Conservation (phyloP, 2,888 invertebrate species). For the Sarcophaga variegata region DNA sequence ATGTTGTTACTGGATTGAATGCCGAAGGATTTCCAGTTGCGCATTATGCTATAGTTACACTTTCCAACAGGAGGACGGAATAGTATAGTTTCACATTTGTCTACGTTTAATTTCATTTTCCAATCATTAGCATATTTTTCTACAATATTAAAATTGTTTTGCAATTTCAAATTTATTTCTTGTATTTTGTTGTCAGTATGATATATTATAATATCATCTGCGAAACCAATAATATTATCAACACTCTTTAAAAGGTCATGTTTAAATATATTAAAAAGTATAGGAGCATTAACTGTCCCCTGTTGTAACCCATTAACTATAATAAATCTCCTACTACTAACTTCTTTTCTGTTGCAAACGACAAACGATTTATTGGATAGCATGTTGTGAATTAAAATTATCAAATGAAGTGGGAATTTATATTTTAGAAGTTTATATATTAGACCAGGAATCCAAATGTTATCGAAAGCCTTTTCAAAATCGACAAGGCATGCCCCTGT, state of each 20-base stretch:
- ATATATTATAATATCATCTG: no score
- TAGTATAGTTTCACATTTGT: slow-evolving; percentile 36
- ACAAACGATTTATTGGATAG: slow-evolving; percentile 5
- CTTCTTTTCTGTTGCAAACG: slow-evolving; percentile 7
- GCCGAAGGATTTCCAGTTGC: slow-evolving; percentile 43
- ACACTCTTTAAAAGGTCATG: no score
- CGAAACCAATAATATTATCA: no score
- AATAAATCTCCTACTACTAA: background rate
- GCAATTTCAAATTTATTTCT: no score
- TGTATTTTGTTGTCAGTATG: no score
- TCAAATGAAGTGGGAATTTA: no score
- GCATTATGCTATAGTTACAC: slow-evolving; percentile 24
- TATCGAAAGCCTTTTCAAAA: no score
- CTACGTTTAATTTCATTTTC: slow-evolving; percentile 30
- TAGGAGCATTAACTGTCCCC: slow-evolving; percentile 23
- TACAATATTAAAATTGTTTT: no score
- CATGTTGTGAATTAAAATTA: no score
- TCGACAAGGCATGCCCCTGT: no score
- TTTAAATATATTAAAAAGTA: slow-evolving; percentile 9
- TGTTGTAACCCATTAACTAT: slow-evolving; percentile 27
- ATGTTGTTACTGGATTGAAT: slow-evolving; percentile 13
- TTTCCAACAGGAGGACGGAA: slow-evolving; percentile 42
- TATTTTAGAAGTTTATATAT: no score
- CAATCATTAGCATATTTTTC: slow-evolving; percentile 26
- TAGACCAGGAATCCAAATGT: background rate